These are phyloP conservation scores for Moxostoma hubbsi DNA, from an alignment of 2,797 vertebrate species.

Conservation along the genomic window DNA sequence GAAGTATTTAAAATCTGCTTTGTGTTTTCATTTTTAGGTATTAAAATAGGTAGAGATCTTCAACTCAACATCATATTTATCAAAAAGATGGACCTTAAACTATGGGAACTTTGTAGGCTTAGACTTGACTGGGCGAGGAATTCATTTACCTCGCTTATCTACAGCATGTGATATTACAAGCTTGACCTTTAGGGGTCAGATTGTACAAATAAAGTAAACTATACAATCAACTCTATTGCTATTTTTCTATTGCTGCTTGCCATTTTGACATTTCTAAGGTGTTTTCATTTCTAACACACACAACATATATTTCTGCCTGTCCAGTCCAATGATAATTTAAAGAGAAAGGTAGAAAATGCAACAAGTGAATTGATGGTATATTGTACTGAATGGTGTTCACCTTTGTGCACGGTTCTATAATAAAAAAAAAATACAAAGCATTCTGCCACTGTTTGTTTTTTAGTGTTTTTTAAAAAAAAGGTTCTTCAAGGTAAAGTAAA, in stretches of 20 bases:
- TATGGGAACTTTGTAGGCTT: not conserved
- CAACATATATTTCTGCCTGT: not conserved
- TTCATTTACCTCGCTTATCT: not conserved
- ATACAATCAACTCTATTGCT: not conserved
- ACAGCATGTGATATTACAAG: not conserved
- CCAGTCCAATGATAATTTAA: not conserved
- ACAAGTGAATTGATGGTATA: not conserved
- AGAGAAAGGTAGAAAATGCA: not conserved
- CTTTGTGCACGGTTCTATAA: not conserved
- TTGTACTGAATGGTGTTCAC: not conserved
- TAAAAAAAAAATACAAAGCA: not conserved
- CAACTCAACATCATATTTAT: not conserved
- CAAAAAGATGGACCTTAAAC: not conserved
- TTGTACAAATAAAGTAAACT: not conserved
- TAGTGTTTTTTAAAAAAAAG: not conserved
- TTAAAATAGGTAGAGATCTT: constrained; percentile 2
- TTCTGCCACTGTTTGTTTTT: not conserved
- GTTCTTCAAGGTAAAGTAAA: not conserved
- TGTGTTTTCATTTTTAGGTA: constrained; percentile 40
- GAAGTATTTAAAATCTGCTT: not conserved
- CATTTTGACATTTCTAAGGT: not conserved
- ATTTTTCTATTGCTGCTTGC: not conserved
- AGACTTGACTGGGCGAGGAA: not conserved
- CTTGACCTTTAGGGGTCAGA: not conserved
- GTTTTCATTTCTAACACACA: not conserved